Evolutionary conservation across 2,797 vertebrate species (phyloP).

Genomic region (Knipowitschia caucasica): DNA sequence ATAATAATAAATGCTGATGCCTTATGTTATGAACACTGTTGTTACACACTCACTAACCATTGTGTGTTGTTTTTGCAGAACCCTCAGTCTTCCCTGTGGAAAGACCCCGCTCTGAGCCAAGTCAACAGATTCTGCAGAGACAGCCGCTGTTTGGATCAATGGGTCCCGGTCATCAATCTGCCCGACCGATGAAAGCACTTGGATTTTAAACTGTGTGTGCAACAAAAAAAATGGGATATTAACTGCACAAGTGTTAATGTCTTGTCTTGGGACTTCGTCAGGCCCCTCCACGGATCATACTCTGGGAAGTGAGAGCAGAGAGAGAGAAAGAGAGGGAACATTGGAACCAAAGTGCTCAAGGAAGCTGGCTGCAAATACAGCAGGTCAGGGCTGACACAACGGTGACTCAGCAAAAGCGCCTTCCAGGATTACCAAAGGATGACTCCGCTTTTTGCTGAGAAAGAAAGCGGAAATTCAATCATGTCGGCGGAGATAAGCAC

Average conservation of each 20-base stretch:
- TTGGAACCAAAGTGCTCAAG: constrained; percentile 30
- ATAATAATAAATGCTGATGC: too few species aligned
- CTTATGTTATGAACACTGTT: too few species aligned
- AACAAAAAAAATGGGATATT: constrained; percentile 35
- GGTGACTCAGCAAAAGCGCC: constrained; percentile 71
- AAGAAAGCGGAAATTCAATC: constrained; percentile 65
- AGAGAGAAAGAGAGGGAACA: not conserved
- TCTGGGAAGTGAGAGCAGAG: constrained; percentile 29
- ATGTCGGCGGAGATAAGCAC: constrained; percentile 53
- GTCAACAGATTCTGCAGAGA: constrained; percentile 92
- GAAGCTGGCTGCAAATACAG: constrained; percentile 45
- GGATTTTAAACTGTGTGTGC: constrained; percentile 53
- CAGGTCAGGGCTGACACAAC: constrained; percentile 65
- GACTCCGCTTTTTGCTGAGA: constrained; percentile 56
- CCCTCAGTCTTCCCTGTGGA: constrained; percentile 84
- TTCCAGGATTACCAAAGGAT: constrained; percentile 56
- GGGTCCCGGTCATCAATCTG: constrained; percentile 92
- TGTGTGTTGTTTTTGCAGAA: constrained; percentile 74
- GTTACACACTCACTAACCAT: constrained; percentile 25
- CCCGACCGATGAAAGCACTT: constrained; percentile 84
- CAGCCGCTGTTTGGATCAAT: constrained; percentile 91
- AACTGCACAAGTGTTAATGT: constrained; percentile 76
- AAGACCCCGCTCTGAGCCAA: constrained; percentile 89
- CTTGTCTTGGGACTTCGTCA: constrained; percentile 71
- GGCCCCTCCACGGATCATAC: constrained; percentile 41